Evolutionary conservation across 1,140 invertebrate species (phyloP), one percentile per base, ranked within the genome.

Genomic region (Megalopta genalis): DNA sequence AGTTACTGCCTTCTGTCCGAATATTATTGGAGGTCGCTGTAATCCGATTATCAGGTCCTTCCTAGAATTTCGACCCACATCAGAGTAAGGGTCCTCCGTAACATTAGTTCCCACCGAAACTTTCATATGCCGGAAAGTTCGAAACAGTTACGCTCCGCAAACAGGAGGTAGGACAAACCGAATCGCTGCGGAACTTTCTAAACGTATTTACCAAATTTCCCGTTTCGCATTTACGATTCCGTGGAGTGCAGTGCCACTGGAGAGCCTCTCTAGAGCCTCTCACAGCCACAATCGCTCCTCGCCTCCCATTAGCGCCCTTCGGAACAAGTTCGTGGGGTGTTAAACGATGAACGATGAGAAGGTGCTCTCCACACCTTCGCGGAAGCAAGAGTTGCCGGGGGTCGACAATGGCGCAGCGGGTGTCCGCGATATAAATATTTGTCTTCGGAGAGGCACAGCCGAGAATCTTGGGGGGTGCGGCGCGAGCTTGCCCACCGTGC

Each of bases 391-490:
- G 80, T 86, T 69, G 52, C 67, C 64, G 37, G 69, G 25, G 77
- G 62, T 68, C 52, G 52, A 91, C 88, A 91, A 91, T 89, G 75
- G 82, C 87, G 37, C 90, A 86, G 84, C 88, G 82, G 90, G 90
- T 77, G 83, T 75, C 85, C 79, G 67, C 86, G 90, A 90, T 88
- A 90, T 91, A 91, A 92, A 92, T 91, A 91, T 92, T 92, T 92
- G 89, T 88, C 86, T 86, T 69, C 52, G 27, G 39, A 67, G 83
- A 84, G 85, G 62, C 32, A 10, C 39, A 0, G 54, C n/a, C 54
- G 37, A 21, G 49, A 52, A 73, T 59, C 46, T 62, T 46, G 68
- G 86, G 71, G 80, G 74, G 77, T 69, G 74, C 80, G 83, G 83
- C 73, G 82, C 84, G 85, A 80, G 83, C 72, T 66, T 76, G 81